phyloP scores from a whole-genome alignment of 2,888 invertebrate species.

The Andrena dorsata region DNA sequence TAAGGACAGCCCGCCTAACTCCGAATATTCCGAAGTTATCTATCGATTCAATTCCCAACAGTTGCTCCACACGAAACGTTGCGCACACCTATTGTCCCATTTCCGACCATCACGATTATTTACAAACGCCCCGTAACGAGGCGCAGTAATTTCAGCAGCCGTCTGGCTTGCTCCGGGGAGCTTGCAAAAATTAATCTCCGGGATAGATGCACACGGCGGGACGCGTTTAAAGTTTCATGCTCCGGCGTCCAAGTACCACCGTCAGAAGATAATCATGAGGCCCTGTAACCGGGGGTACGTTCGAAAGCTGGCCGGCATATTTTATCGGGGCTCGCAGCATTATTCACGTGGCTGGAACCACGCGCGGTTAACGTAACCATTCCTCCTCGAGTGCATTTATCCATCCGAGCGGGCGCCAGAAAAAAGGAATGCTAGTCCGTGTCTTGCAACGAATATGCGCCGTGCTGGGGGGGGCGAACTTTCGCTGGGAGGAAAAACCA shows the following conservation, averaged over 20 bases:
- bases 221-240: not conserved
- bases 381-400: conserved; percentile 20
- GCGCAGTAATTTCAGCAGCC: too few species aligned
- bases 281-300: not conserved
- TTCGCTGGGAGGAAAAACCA: conserved; percentile 50
- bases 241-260: not conserved
- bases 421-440: conserved; percentile 9
- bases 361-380: conserved; percentile 17
- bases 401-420: conserved; percentile 1
- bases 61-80: too few species aligned
- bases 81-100: too few species aligned
- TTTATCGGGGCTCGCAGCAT: conserved; percentile 7
- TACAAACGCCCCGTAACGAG: too few species aligned
- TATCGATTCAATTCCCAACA: too few species aligned
- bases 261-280: conserved; percentile 15
- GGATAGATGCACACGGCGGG: too few species aligned
- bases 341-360: conserved; percentile 9
- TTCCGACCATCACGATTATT: too few species aligned
- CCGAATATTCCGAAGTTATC: too few species aligned
- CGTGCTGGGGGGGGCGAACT: conserved; percentile 16
- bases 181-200: too few species aligned
- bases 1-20: too few species aligned
- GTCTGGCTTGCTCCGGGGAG: too few species aligned
- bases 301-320: conserved; percentile 9
- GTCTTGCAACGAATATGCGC: conserved; percentile 21